Percentiles rank a stretch among this genome's conserved stretches.
Conservation (phyloP, 2,888 invertebrate genomes). For the Watsonalla binaria region DNA sequence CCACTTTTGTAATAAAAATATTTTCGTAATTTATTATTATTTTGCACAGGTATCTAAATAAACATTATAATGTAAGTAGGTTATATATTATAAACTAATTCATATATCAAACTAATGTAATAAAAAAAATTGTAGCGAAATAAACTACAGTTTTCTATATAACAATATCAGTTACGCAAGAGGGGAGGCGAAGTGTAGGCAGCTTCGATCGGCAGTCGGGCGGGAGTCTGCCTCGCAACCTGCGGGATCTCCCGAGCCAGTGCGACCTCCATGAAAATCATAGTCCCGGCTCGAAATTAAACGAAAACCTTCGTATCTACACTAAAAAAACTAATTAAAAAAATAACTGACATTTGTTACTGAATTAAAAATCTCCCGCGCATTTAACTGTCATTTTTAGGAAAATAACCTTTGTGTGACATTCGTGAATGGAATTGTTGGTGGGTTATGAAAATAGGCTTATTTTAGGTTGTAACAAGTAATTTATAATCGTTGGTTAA, state of each 20-base stretch:
- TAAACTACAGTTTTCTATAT: conserved; percentile 30
- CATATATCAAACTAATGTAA: conserved; percentile 5
- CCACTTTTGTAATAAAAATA: no score
- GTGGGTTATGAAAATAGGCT: not conserved
- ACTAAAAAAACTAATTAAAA: not conserved
- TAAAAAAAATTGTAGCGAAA: conserved; percentile 11
- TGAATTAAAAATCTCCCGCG: conserved; percentile 7
- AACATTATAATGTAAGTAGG: no score
- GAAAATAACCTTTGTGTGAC: not conserved
- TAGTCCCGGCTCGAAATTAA: conserved; percentile 25
- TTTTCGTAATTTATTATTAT: no score
- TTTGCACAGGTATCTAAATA: no score
- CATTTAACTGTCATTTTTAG: not conserved
- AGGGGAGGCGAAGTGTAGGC: conserved; percentile 60
- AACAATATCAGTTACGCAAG: conserved; percentile 73
- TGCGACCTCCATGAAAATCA: conserved; percentile 28
- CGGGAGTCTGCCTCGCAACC: conserved; percentile 67
- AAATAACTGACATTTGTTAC: not conserved
- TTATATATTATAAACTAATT: conserved; percentile 1
- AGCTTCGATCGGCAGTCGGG: conserved; percentile 59
- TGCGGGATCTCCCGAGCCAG: conserved; percentile 58
- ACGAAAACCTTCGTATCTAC: conserved; percentile 32
- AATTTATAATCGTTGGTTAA: not conserved
- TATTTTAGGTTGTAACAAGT: not conserved
- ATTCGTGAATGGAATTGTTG: not conserved